Evolutionary conservation across 2,888 invertebrate genomes (phyloP).

Genomic region (Drosophila rubida): DNA sequence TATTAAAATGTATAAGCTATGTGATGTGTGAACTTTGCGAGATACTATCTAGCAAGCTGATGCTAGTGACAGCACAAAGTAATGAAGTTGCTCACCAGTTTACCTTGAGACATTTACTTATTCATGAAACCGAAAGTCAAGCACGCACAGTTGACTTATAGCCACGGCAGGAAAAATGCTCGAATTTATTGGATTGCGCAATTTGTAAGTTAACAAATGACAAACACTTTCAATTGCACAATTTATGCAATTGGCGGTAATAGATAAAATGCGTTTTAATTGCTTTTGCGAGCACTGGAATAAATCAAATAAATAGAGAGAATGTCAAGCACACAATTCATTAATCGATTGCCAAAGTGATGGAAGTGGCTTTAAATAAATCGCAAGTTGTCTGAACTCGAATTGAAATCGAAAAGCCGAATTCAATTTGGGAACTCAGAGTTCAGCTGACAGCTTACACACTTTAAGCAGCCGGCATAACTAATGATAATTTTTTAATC

Average conservation of each 20-base stretch:
- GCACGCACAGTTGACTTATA: too few relatives aligned
- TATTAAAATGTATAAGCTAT: slow-evolving; percentile 2
- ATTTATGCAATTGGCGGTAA: too few relatives aligned
- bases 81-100: neutral
- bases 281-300: neutral
- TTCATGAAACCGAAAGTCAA: neutral
- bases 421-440: neutral
- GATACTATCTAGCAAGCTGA: neutral
- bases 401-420: neutral
- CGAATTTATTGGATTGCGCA: too few relatives aligned
- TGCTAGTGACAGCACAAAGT: neutral
- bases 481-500: slow-evolving; percentile 30
- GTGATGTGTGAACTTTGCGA: neutral
- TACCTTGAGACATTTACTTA: neutral
- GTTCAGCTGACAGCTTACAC: neutral
- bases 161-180: too few relatives aligned
- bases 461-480: neutral
- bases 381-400: neutral
- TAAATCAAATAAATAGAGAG: neutral
- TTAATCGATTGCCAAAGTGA: neutral
- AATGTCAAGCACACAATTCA: too few relatives aligned
- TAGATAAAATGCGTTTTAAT: too few relatives aligned
- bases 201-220: too few relatives aligned
- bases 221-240: too few relatives aligned
- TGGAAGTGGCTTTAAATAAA: neutral